Evolutionary conservation across 1,140 invertebrate species (phyloP).

Genomic region (Bombus superbus): DNA sequence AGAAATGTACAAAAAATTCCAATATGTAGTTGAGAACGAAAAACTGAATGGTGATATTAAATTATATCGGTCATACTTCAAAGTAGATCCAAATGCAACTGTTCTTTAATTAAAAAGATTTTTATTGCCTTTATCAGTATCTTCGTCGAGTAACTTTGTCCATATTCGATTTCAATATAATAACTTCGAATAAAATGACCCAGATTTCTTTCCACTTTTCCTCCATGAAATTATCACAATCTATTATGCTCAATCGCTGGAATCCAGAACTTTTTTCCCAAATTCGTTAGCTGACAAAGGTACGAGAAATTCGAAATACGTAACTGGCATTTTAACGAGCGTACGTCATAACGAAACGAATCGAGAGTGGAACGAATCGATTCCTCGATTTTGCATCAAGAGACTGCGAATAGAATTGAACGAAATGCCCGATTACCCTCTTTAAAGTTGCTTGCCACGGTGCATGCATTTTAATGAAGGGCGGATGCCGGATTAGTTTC

Average conservation of each 20-base stretch:
- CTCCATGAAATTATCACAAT: neutral
- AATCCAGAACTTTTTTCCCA: neutral
- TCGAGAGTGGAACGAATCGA: neutral
- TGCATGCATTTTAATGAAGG: slow-evolving; percentile 42
- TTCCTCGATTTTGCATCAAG: neutral
- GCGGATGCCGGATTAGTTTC: slow-evolving; percentile 30
- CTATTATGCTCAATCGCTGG: neutral
- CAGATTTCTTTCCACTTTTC: neutral
- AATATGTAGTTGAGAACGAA: neutral
- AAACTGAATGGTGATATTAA: neutral
- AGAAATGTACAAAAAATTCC: neutral
- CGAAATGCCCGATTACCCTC: neutral
- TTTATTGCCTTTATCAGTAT: neutral
- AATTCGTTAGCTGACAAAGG: neutral
- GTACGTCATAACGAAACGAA: neutral
- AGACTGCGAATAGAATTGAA: neutral
- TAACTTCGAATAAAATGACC: neutral
- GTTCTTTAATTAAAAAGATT: neutral
- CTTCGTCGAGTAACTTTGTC: too few species aligned
- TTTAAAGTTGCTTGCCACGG: neutral
- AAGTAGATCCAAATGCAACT: neutral
- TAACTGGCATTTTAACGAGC: slow-evolving; percentile 7
- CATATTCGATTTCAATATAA: neutral
- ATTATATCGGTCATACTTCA: neutral
- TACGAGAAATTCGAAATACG: neutral